These are phyloP conservation scores for Prionailurus bengalensis DNA, from an alignment of 2,113 vertebrate species.

Conservation along the genomic window DNA sequence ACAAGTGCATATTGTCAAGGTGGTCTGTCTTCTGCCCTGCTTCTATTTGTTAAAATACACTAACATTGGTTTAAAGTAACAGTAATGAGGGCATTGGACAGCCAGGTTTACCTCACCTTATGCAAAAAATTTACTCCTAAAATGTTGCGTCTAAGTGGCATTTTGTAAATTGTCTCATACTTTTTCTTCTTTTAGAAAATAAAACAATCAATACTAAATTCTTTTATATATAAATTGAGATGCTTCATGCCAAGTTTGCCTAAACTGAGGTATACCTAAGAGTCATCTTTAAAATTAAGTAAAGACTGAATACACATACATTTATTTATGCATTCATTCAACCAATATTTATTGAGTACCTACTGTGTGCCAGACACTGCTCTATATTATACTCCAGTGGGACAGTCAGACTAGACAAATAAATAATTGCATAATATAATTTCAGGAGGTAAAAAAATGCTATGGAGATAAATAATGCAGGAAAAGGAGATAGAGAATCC, in stretches of 20 bases:
- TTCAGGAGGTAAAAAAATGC: background rate
- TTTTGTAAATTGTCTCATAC: slow-evolving; percentile 57
- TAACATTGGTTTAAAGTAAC: slow-evolving; percentile 66
- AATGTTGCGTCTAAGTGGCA: background rate
- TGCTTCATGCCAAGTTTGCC: slow-evolving; percentile 35
- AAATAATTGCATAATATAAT: background rate
- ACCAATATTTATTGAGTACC: slow-evolving; percentile 44
- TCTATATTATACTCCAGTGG: slow-evolving; percentile 4
- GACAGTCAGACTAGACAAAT: slow-evolving; percentile 37
- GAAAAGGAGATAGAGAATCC: background rate
- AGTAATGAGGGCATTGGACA: background rate
- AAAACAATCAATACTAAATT: slow-evolving; percentile 60
- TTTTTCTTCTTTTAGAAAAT: slow-evolving; percentile 58
- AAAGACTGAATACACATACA: slow-evolving; percentile 22
- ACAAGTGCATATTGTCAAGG: background rate
- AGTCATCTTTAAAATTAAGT: slow-evolving; percentile 61
- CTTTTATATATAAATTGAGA: slow-evolving; percentile 51
- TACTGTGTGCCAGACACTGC: background rate
- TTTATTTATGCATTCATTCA: slow-evolving; percentile 62
- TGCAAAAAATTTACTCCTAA: background rate
- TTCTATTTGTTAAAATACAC: slow-evolving; percentile 52
- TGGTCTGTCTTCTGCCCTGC: slow-evolving; percentile 49
- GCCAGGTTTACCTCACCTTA: background rate
- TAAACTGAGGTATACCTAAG: slow-evolving; percentile 57
- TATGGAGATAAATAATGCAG: background rate